These are phyloP conservation scores for Gari tellinella DNA, from an alignment of 2,888 invertebrate species.

Conservation along the genomic window DNA sequence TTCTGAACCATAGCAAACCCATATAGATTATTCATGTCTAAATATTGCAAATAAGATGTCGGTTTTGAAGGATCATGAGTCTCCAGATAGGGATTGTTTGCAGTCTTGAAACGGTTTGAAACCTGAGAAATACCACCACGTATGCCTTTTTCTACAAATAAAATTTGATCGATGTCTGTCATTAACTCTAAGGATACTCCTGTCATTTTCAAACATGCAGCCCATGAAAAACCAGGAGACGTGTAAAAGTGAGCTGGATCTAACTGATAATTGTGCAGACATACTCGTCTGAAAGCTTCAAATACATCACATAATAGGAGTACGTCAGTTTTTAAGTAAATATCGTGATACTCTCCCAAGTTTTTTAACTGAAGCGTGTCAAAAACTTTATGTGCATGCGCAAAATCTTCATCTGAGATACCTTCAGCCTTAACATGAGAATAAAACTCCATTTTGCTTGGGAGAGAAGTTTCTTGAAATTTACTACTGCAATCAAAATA, in stretches of 20 bases:
- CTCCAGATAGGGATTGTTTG: conserved; percentile 47
- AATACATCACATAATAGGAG: conserved; percentile 38
- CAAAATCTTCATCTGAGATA: conserved; percentile 32
- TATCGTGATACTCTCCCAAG: conserved; percentile 38
- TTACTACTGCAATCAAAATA: conserved; percentile 19
- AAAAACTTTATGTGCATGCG: conserved; percentile 30
- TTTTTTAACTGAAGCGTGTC: conserved; percentile 13
- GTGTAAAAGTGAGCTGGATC: conserved; percentile 48
- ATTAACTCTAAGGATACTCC: conserved; percentile 34
- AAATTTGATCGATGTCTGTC: conserved; percentile 31
- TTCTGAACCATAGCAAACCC: conserved; percentile 67
- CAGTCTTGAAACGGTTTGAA: conserved; percentile 30
- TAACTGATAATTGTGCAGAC: conserved; percentile 29
- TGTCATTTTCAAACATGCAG: conserved; percentile 32
- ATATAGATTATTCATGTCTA: conserved; percentile 37
- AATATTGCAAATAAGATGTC: conserved; percentile 40
- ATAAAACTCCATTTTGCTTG: conserved; percentile 18
- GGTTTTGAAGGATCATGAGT: conserved; percentile 45
- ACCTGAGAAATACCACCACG: conserved; percentile 44
- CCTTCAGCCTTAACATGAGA: conserved; percentile 14
- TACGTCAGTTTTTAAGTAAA: conserved; percentile 35
- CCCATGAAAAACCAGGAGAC: conserved; percentile 39
- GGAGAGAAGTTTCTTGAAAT: conserved; percentile 21
- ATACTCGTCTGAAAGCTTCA: conserved; percentile 33
- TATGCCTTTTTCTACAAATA: conserved; percentile 21